Evolutionary conservation across 2,888 invertebrate species (phyloP), one percentile per base, ranked within the genome.

Genomic region (Cantharis nigra): DNA sequence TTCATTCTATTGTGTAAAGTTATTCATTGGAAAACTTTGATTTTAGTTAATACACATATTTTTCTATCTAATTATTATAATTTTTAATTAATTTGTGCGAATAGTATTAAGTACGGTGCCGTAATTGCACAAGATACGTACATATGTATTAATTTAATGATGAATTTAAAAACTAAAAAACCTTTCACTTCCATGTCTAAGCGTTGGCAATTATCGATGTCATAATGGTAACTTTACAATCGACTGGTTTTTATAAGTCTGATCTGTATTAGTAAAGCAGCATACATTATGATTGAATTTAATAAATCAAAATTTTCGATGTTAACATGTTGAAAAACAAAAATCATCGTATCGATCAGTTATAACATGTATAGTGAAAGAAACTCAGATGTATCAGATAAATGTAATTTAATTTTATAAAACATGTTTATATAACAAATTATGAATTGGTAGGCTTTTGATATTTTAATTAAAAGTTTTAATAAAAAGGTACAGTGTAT

Each of bases 121-220:
- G 16, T 23, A 23, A 23, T 67, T 67, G n/a, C 65, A 67, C 23
- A 18, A 67, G 23, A 23, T 67, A 26, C 23, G 26, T 67, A 67
- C 65, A n/a, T 67, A 14, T 26, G 26, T 67, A 67, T 67, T 20
- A 67, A 67, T 67, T 67, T 72, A 23, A 33, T 16, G 70, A 70
- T n/a, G 70, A 70, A 70, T 30, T 30, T 14, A 33, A 70, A 72
- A 78, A 79, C 79, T 80, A 79, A 80, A 82, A 81, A 76, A 78
- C 83, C 83, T 83, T 83, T 83, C 83, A 83, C 83, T 83, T 83
- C 81, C 82, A 76, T 79, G 77, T 79, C 75, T 79, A 81, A 82
- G 79, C 75, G 79, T 78, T 82, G 73, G 81, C 81, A 83, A 81
- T 82, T 83, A 81, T 82, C 74, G 82, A 81, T 82, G 81, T 81